A percentile compares a stretch with the other conserved stretches of the same genome.
Conservation (phyloP, 2,113 vertebrate species). For the Etheostoma cragini region DNA sequence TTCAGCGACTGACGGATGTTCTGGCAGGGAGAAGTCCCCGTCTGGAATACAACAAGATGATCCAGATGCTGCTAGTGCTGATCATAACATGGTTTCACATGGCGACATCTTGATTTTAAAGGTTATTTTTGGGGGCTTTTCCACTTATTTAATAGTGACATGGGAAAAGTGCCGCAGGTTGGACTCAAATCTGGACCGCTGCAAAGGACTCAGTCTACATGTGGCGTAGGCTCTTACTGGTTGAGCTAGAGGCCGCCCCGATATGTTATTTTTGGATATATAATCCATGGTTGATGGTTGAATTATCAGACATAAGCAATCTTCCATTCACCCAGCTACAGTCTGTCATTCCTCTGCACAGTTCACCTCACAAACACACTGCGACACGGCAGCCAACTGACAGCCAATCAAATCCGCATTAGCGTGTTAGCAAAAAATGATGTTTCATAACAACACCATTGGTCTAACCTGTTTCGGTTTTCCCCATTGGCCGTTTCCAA, state of each 20-base stretch:
- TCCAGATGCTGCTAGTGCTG: conserved; percentile 30
- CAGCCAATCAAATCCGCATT: conserved; percentile 61
- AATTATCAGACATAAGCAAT: conserved; percentile 1
- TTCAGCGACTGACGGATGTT: background rate
- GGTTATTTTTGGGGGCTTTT: no score
- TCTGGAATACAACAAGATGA: background rate
- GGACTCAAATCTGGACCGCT: no score
- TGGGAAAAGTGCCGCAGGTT: no score
- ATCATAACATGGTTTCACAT: conserved; percentile 14
- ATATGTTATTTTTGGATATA: conserved; percentile 25
- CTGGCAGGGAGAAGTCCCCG: background rate
- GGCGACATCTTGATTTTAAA: conserved; percentile 13
- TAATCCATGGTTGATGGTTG: background rate
- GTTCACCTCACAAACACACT: conserved; percentile 44
- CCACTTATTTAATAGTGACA: no score
- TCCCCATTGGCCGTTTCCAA: background rate
- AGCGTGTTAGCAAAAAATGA: conserved; percentile 8
- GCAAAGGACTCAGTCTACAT: no score
- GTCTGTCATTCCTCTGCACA: conserved; percentile 19
- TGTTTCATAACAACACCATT: conserved; percentile 14
- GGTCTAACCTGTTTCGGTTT: background rate
- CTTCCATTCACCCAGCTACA: background rate
- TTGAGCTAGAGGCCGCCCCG: background rate
- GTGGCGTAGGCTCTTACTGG: no score
- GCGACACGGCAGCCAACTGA: conserved; percentile 49